phyloP scores from a whole-genome alignment of 2,888 invertebrate species.

The Papilio protenor region DNA sequence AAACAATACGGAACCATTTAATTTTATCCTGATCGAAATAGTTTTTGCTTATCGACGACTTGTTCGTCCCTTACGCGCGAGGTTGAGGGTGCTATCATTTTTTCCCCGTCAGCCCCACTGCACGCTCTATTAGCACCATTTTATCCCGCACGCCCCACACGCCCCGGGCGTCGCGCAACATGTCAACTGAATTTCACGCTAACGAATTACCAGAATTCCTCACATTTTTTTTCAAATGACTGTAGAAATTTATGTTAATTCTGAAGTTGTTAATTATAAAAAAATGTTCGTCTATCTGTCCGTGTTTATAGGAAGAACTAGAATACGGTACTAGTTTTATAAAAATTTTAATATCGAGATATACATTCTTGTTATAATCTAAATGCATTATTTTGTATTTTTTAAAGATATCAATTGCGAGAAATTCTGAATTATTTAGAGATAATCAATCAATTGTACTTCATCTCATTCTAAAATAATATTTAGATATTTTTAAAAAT shows the following conservation, averaged over 20 bases:
- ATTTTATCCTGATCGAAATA: not conserved
- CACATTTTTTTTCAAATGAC: slow-evolving; percentile 45
- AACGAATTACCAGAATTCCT: slow-evolving; percentile 74
- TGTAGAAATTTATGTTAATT: not conserved
- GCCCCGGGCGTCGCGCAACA: slow-evolving; percentile 60
- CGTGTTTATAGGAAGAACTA: not conserved
- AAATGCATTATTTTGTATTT: no score
- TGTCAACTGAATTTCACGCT: slow-evolving; percentile 69
- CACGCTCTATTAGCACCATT: slow-evolving; percentile 12
- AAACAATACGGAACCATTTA: not conserved
- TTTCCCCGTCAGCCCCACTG: not conserved
- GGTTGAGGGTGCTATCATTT: not conserved
- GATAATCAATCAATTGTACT: no score
- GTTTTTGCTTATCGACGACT: not conserved
- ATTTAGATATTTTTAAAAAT: no score
- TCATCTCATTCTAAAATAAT: no score
- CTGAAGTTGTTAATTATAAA: not conserved
- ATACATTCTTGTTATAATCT: no score
- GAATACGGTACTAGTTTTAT: not conserved
- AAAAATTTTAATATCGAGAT: no score
- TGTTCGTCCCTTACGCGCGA: not conserved
- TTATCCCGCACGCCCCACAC: slow-evolving; percentile 44
- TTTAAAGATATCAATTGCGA: no score
- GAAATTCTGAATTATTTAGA: no score
- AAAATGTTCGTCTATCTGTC: not conserved